Evolutionary conservation across 2,113 vertebrate genomes (phyloP), one percentile per base, ranked within the genome.

Genomic region (Trematomus loennbergii): DNA sequence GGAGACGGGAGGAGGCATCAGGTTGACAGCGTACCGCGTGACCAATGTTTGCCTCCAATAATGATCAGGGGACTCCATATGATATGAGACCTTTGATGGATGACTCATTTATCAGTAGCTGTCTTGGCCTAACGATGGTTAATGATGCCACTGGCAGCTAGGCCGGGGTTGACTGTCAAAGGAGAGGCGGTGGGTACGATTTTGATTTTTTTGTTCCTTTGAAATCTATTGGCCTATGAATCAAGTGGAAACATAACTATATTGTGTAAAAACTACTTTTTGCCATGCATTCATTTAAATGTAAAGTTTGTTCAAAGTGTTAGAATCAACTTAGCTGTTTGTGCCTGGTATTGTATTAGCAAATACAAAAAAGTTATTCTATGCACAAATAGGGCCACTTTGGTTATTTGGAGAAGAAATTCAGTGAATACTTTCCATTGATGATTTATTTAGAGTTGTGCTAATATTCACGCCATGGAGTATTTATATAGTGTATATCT

Each of bases 81-180:
- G 89, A 95, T 92, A 88, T 76, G 75, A 79, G 45, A 80, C 83
- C 88, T 93, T 91, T 92, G 92, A 94, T 92, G 88, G 88, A 91
- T 90, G 89, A 87, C 86, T 94, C 72, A 94, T 94, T 92, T 91
- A 94, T 95, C 93, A 94, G 85, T 72, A 71, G 87, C 89, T 91
- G 87, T 92, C 91, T 72, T 66, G 83, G 79, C 84, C 84, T 91
- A 93, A 94, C 57, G 81, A 93, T 92, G 86, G 87, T 90, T 90
- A 93, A 94, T 82, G 89, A 92, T 87, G 84, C 40, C 77, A 81
- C 65, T 15, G 81, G 81, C 88, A 81, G 63, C 70, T 65, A 6
- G 40, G 70, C 62, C 16, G 12, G 77, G 72, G 82, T 78, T 61
- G 69, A 83, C 75, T 72, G 60, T 88, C 69, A 79, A 72, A 78